Conservation (phyloP, 2,113 vertebrate species). For the Formicarius rufipectus region DNA sequence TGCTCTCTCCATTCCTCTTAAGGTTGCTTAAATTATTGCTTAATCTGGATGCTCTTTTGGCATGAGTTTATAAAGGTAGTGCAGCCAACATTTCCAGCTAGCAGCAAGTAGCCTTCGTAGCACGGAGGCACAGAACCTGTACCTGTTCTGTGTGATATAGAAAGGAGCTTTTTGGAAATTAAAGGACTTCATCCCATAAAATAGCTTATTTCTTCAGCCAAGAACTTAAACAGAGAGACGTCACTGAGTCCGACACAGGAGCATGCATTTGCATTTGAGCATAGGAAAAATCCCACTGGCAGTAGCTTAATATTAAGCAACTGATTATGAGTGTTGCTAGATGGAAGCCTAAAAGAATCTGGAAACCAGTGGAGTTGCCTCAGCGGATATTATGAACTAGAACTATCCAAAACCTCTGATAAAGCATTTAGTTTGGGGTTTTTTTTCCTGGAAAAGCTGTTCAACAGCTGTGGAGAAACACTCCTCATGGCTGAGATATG, state of each 20-base stretch:
- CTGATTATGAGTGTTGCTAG: neutral
- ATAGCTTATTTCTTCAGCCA: neutral
- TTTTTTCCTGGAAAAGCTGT: neutral
- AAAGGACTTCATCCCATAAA: neutral
- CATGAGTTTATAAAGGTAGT: neutral
- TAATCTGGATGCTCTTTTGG: neutral
- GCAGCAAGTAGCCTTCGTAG: neutral
- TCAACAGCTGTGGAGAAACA: rapidly evolving
- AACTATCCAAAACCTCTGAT: neutral
- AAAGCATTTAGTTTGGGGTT: neutral
- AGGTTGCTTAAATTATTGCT: conserved; percentile 34
- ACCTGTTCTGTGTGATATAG: neutral
- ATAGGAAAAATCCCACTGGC: neutral
- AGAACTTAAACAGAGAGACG: neutral
- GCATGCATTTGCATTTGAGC: neutral
- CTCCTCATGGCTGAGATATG: rapidly evolving
- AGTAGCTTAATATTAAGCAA: neutral
- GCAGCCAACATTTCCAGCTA: neutral
- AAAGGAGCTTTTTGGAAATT: neutral
- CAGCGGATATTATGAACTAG: neutral
- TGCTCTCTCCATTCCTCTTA: conserved; percentile 1
- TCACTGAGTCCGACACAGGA: neutral
- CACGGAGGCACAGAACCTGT: neutral
- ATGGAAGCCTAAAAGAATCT: neutral
- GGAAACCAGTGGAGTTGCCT: neutral